A percentile compares a stretch with the other conserved stretches of the same genome.
phyloP scores from a whole-genome alignment of 2,113 vertebrate genomes.

The Erinaceus europaeus region DNA sequence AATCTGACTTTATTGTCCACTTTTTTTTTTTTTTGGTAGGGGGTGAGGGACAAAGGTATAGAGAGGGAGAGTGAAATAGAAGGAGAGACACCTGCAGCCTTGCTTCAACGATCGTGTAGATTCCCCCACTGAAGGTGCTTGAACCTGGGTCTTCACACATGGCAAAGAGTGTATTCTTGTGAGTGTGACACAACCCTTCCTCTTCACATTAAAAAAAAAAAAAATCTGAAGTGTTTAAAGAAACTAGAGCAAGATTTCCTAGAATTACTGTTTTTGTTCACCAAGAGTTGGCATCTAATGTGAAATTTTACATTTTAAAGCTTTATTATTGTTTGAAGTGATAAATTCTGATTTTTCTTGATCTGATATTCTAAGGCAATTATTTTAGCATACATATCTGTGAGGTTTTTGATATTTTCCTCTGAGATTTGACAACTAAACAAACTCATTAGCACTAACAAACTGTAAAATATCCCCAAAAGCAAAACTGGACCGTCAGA shows the following conservation, averaged over 20 bases:
- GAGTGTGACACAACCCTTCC: too few relatives aligned
- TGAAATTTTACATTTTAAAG: not conserved
- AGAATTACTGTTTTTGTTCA: not conserved
- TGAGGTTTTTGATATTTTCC: constrained; percentile 25
- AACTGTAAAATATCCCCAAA: not conserved
- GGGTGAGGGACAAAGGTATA: too few relatives aligned
- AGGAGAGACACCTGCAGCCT: too few relatives aligned
- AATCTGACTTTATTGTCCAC: not conserved
- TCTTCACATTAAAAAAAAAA: too few relatives aligned
- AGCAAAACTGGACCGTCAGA: not conserved
- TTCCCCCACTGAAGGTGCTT: too few relatives aligned
- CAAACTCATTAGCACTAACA: not conserved
- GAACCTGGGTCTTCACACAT: too few relatives aligned
- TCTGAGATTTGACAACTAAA: not conserved
- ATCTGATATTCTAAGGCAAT: not conserved
- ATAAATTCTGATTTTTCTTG: not conserved
- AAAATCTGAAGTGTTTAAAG: constrained; percentile 1
- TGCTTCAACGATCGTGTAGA: too few relatives aligned
- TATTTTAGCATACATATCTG: not conserved
- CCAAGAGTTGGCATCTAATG: not conserved
- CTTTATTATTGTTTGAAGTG: not conserved
- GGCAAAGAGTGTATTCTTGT: too few relatives aligned
- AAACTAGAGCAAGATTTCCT: not conserved
- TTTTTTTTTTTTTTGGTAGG: too few relatives aligned
- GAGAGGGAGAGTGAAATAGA: too few relatives aligned